These are phyloP conservation scores for Ginglymostoma cirratum DNA, from an alignment of 2,113 vertebrate species.

Conservation along the genomic window DNA sequence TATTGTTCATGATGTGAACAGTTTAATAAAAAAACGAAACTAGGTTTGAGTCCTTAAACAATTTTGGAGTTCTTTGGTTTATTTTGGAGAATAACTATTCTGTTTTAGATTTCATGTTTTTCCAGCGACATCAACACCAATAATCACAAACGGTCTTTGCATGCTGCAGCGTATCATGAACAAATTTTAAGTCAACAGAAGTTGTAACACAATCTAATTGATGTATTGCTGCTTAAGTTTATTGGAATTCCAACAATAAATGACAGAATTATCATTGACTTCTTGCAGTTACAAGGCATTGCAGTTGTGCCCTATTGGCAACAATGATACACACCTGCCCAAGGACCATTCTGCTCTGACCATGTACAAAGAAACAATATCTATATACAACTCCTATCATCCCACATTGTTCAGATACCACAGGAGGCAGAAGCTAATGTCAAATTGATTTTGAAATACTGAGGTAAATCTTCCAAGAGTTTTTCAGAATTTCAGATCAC, in stretches of 20 bases:
- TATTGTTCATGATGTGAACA: constrained; percentile 10
- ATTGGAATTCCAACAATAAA: background rate
- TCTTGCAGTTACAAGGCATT: too few species aligned
- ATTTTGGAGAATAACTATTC: background rate
- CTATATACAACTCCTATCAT: background rate
- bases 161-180: background rate
- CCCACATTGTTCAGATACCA: background rate
- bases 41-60: background rate
- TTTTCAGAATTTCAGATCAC: background rate
- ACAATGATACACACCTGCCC: background rate
- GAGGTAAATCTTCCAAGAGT: background rate
- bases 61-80: constrained; percentile 31
- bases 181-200: background rate
- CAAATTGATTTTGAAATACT: background rate
- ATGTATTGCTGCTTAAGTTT: background rate
- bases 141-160: background rate
- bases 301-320: background rate
- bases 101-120: background rate
- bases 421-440: background rate
- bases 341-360: background rate
- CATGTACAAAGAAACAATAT: background rate
- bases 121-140: too few species aligned
- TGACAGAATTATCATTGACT: background rate
- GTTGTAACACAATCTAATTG: background rate
- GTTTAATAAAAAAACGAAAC: constrained; percentile 15